Percentiles rank a stretch among this genome's conserved stretches.
These are phyloP conservation scores for Neomorphus geoffroyi DNA, from an alignment of 2,797 vertebrate species.

Conservation along the genomic window DNA sequence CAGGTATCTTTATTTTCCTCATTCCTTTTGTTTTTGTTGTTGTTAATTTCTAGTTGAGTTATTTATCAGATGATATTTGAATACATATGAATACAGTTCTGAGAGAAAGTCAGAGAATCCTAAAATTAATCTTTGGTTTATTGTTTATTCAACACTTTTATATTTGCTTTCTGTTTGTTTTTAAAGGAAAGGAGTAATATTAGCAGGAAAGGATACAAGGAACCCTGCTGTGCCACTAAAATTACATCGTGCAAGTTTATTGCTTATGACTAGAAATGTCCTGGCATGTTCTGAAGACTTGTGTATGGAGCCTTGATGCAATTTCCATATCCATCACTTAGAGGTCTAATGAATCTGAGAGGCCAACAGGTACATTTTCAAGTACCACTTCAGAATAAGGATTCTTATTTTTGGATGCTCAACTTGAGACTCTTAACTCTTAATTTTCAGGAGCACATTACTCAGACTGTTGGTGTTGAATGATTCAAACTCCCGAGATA, in stretches of 20 bases:
- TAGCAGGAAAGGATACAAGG: neutral
- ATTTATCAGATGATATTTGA: conserved; percentile 69
- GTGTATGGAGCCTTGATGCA: neutral
- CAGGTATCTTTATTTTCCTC: conserved; percentile 68
- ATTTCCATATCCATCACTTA: neutral
- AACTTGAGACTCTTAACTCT: neutral
- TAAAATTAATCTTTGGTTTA: conserved; percentile 66
- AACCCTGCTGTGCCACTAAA: conserved; percentile 10
- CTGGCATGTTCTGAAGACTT: neutral
- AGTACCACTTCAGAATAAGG: neutral
- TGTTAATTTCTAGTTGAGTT: conserved; percentile 71
- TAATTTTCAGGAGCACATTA: neutral
- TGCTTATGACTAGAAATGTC: neutral
- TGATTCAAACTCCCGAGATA: neutral
- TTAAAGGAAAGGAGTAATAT: conserved; percentile 32
- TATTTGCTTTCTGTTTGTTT: conserved; percentile 49
- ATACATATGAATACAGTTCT: conserved; percentile 65
- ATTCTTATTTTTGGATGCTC: neutral
- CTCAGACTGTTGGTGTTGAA: neutral
- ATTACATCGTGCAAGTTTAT: neutral
- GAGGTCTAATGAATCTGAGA: neutral
- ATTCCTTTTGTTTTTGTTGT: conserved; percentile 40
- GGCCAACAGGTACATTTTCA: neutral
- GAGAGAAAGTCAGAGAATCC: conserved; percentile 68
- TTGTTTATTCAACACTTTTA: conserved; percentile 67